phyloP scores from a whole-genome alignment of 2,797 vertebrate species.

The Epinephelus malabaricus region DNA sequence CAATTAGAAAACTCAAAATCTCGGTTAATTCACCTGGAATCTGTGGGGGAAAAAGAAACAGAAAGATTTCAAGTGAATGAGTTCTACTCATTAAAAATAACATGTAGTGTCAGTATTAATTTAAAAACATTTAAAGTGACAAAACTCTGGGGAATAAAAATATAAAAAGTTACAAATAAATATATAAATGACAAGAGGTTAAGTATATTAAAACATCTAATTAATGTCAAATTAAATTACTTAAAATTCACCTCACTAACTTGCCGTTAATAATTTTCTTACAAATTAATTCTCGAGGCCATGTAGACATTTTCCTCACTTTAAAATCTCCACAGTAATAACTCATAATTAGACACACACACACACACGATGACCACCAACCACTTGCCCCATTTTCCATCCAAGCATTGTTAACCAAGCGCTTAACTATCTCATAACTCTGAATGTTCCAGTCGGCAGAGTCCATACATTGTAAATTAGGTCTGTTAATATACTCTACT shows the following conservation, averaged over 20 bases:
- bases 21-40: constrained; percentile 37
- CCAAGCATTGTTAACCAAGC: constrained; percentile 83
- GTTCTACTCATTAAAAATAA: background rate
- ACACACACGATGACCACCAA: constrained; percentile 66
- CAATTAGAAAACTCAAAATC: constrained; percentile 57
- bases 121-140: background rate
- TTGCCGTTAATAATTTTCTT: constrained; percentile 4
- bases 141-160: background rate
- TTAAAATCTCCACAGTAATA: constrained; percentile 49
- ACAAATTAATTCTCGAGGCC: constrained; percentile 33
- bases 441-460: constrained; percentile 80
- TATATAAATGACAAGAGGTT: background rate
- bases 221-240: constrained; percentile 1
- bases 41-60: background rate
- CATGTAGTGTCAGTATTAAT: constrained; percentile 5
- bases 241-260: constrained; percentile 13
- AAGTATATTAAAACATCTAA: background rate
- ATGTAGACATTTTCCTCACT: constrained; percentile 54
- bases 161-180: background rate
- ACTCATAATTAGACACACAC: constrained; percentile 69
- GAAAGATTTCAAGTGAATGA: constrained; percentile 30
- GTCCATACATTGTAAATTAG: constrained; percentile 86
- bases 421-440: constrained; percentile 81
- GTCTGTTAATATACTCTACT: constrained; percentile 80
- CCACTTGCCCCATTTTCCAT: constrained; percentile 65